Percentiles rank a stretch among this genome's conserved stretches.
Evolutionary conservation across 1,140 invertebrate species (phyloP).

Genomic region (Geopemphigus sp.): DNA sequence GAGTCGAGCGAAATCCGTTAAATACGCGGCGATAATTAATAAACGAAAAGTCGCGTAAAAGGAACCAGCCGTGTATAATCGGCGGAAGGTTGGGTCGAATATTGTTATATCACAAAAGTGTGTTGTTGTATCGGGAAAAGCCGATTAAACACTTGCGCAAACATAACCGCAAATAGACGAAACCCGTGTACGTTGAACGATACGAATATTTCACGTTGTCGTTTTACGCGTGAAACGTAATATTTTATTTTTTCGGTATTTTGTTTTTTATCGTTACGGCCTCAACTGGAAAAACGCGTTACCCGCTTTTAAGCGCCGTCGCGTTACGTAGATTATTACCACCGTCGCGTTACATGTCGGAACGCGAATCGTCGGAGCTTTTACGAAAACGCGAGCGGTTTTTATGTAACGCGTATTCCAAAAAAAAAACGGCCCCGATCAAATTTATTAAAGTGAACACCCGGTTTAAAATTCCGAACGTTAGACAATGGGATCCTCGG

Average conservation of each 20-base stretch:
- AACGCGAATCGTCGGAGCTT: background rate
- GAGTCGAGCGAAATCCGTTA: background rate
- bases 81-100: constrained; percentile 3
- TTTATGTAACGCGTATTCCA: background rate
- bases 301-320: background rate
- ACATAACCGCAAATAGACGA: constrained; percentile 24
- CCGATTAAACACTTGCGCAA: constrained; percentile 39
- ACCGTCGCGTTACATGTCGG: too few relatives aligned
- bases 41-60: constrained; percentile 16
- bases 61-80: constrained; percentile 7
- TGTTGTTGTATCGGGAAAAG: constrained; percentile 30
- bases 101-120: constrained; percentile 30
- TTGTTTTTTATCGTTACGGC: background rate
- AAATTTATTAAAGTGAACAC: too few relatives aligned
- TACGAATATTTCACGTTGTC: constrained; percentile 17
- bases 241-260: too few relatives aligned
- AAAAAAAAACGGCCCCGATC: too few relatives aligned
- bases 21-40: background rate
- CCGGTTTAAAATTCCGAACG: too few relatives aligned
- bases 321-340: too few relatives aligned
- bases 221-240: background rate
- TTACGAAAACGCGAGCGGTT: background rate
- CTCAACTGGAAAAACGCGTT: constrained; percentile 16
- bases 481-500: too few relatives aligned
- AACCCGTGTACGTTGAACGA: background rate